Evolutionary conservation across 2,113 vertebrate species (phyloP), one percentile per base, ranked within the genome.

Genomic region (Eubucco bourcierii): DNA sequence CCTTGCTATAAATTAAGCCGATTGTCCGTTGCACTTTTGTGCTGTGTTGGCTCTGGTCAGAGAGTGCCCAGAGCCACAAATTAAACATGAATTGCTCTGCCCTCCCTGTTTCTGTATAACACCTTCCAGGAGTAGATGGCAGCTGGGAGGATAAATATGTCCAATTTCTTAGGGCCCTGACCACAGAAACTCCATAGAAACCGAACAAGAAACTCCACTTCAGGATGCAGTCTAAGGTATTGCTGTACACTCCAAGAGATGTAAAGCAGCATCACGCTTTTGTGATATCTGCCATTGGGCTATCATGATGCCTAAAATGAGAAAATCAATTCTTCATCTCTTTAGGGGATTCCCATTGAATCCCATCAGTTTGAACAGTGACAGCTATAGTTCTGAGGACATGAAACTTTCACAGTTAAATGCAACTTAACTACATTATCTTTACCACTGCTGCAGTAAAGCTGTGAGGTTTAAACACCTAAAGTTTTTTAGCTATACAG

Each of bases 81-180:
- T 92, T 61, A 83, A 53, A 63, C 31, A 29, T 0, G 0, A 46
- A 7, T 71, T 14, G 8, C 47, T 89, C 60, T 93, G 65, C 41
- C 60, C 71, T 84, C 80, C 60, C 53, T 66, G 31, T 46, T 93
- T 58, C 67, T 84, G 14, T 33, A 55, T 2, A 3, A 15, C 46
- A 59, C 84, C 60, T 80, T 90, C 33, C 86, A 89, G 88, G 58
- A 94, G 88, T 71, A 84, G 77, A 24, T 50, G 46, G 78, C 55
- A 89, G 63, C 70, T 73, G 67, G 68, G 74, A 90, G 74, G 80
- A 90, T 77, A 79, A 93, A 87, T 6, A 41, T 6, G n/a, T 93
- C n/a, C 58, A 65, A 50, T 90, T 94, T 93, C 80, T 79, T 50
- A 47, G 28, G 55, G 72, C 55, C 46, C 28, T 47, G 64, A 63